Base-by-base conservation (phyloP, 2,797 vertebrate species). In the Poeciliopsis infans region DNA sequence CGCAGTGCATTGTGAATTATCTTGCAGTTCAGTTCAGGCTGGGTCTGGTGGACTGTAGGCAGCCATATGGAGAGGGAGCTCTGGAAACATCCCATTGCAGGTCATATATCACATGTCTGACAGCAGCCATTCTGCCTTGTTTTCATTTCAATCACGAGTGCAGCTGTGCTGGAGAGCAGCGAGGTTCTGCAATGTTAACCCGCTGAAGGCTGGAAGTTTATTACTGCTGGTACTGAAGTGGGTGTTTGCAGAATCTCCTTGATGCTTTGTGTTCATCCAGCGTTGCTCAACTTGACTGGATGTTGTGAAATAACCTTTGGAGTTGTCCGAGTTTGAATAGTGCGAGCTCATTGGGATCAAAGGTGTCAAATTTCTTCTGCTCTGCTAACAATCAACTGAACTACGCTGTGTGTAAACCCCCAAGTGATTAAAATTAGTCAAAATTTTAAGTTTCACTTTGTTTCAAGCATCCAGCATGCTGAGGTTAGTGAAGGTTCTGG, bases 11-110 rank as follows among this genome's bases (percentile, higher is more conserved):
- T 72, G 55, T 0, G 76, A 72, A 70, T 87, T 76, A 81, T 87
- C 92, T 91, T 85, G 88, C 79, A 61, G 79, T 72, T 55, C 84
- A 86, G 84, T 84, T 86, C 61, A 78, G 81, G 75, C 88, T 84
- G 77, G 89, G 79, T 95, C 95, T 96, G 96, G 94, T 93, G 81
- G 84, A 79, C 89, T 85, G 92, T 94, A 95, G 94, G 95, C 93
- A 41, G 94, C 95, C 96, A 96, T 96, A 96, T 97, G 97, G 96
- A 96, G 95, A 93, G 91, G 91, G 95, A 95, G 95, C 95, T 94
- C 92, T 98, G 96, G 96, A 98, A 97, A 97, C 96, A 96, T 97
- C 96, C 96, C 96, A 95, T 97, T 96, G 96, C 96, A 96, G 96
- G 95, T 96, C 96, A 92, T 97, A 97, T 93, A 97, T 98, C 97